These are phyloP conservation scores for human DNA, from an alignment of 2,113 vertebrate genomes.

Conservation along the genomic window GRCh38 chr13:66837001-66837500, in stretches of 20 bases:
- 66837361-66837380: neutral
- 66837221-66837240: neutral
- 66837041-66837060: neutral
- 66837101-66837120: neutral
- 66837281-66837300: neutral
- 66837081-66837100: neutral
- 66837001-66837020: neutral
- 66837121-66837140: neutral
- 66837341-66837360: neutral
- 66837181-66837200: neutral
- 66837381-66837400: neutral
- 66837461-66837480: accelerated
- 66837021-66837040: neutral
- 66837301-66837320: neutral
- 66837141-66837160: neutral
- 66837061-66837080: neutral
- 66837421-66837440: neutral
- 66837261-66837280: neutral
- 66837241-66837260: neutral
- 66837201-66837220: neutral
- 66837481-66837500: accelerated
- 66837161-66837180: neutral
- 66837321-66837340: neutral
- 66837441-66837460: accelerated
- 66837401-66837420: neutral